Evolutionary conservation across 2,797 vertebrate genomes (phyloP).

Genomic region (Peromyscus melanophrys): DNA sequence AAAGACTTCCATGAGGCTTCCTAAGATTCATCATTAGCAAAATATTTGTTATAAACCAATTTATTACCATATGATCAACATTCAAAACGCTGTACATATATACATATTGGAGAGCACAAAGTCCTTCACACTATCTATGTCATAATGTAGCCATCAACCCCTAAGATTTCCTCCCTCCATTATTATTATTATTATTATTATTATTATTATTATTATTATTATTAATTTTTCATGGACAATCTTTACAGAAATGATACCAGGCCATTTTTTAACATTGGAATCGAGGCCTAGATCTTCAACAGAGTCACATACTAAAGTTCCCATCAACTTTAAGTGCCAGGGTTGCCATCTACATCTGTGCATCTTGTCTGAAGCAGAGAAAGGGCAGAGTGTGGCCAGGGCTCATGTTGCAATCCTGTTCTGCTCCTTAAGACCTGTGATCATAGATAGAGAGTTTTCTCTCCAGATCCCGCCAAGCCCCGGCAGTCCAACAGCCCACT

Average conservation of each 20-base stretch:
- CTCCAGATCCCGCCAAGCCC: too few relatives aligned
- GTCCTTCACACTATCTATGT: neutral
- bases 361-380: conserved; percentile 24
- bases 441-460: too few relatives aligned
- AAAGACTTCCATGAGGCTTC: neutral
- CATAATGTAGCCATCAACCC: neutral
- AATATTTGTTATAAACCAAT: neutral
- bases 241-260: conserved; percentile 26
- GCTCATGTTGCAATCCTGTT: neutral
- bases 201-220: neutral
- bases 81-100: neutral
- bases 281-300: neutral
- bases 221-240: conserved; percentile 16
- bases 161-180: neutral
- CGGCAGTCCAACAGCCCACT: too few relatives aligned
- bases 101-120: neutral
- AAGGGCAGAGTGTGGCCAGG: neutral
- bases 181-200: neutral
- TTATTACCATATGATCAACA: neutral
- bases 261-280: conserved; percentile 51
- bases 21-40: neutral
- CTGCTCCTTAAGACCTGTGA: neutral
- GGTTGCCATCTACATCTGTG: neutral
- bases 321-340: conserved; percentile 34
- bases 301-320: conserved; percentile 37